phyloP scores from a whole-genome alignment of 2,797 vertebrate genomes.

The Vireo griseus region DNA sequence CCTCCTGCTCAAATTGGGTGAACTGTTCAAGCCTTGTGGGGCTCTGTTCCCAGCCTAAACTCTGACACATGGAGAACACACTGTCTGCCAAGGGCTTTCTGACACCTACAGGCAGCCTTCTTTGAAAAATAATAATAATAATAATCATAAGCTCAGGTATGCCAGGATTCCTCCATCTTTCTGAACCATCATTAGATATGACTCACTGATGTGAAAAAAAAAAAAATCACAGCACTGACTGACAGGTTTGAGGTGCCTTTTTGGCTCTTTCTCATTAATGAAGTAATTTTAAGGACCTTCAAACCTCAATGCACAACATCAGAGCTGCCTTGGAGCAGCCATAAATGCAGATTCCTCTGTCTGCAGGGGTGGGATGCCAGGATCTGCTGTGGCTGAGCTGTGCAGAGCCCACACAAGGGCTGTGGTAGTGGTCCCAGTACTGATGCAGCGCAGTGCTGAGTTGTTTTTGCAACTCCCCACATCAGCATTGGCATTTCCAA shows the following conservation, averaged over 20 bases:
- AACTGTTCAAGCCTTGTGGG: neutral
- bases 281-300: neutral
- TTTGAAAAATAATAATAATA: neutral
- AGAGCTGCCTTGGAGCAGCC: neutral
- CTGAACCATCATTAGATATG: neutral
- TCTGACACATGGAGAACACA: accelerated
- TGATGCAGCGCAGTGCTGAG: neutral
- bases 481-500: neutral
- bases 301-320: accelerated
- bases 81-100: neutral
- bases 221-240: neutral
- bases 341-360: accelerated
- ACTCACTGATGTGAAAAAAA: neutral
- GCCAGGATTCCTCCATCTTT: neutral
- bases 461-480: neutral
- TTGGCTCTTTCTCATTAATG: neutral
- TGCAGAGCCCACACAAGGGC: neutral
- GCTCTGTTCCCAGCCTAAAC: neutral
- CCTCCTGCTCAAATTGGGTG: neutral
- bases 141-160: neutral
- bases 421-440: accelerated
- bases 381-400: neutral
- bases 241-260: neutral
- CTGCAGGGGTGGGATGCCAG: neutral
- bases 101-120: neutral